phyloP scores from a whole-genome alignment of 2,113 vertebrate species.

The Raja brachyura region DNA sequence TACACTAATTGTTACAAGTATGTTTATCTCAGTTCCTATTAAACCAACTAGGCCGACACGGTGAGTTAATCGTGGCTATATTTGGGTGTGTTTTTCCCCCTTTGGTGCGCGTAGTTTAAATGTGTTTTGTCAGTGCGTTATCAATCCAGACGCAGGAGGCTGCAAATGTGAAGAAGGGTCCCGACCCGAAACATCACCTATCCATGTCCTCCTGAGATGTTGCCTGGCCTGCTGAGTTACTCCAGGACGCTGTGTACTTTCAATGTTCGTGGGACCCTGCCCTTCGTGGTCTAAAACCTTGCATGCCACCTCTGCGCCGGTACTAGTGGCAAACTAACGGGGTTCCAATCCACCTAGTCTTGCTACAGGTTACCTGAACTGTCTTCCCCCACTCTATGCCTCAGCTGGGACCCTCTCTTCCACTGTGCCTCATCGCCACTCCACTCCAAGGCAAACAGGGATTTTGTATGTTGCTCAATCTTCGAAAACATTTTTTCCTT shows the following conservation, averaged over 20 bases:
- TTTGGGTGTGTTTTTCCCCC: neutral
- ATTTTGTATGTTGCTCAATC: neutral
- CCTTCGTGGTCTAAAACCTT: too few relatives aligned
- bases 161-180: too few relatives aligned
- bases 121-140: neutral
- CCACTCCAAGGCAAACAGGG: neutral
- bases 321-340: too few relatives aligned
- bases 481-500: neutral
- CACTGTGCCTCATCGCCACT: neutral
- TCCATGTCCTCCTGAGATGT: too few relatives aligned
- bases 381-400: neutral
- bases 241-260: too few relatives aligned
- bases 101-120: neutral
- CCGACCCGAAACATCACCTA: too few relatives aligned
- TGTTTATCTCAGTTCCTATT: neutral
- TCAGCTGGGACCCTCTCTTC: neutral
- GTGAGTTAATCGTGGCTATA: neutral
- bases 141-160: too few relatives aligned
- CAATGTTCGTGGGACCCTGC: too few relatives aligned
- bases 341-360: too few relatives aligned
- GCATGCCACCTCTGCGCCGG: too few relatives aligned
- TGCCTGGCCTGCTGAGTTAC: too few relatives aligned
- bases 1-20: neutral
- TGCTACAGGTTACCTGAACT: too few relatives aligned
- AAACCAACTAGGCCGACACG: neutral